phyloP scores from a whole-genome alignment of 2,888 invertebrate genomes.

The Tryphoninae sp. region DNA sequence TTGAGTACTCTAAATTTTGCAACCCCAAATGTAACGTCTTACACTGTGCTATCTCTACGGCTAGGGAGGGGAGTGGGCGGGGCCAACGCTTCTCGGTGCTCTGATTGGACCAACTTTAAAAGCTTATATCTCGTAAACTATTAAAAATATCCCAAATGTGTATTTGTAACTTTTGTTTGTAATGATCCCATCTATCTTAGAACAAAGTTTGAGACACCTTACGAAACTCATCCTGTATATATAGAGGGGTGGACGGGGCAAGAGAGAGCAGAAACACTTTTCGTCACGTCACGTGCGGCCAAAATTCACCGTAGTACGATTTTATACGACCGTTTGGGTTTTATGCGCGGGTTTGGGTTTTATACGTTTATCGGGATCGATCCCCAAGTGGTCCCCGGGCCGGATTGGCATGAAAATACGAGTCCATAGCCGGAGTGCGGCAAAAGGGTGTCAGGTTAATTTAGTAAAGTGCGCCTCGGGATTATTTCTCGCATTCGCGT shows the following conservation, averaged over 20 bases:
- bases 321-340: not conserved
- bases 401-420: not conserved
- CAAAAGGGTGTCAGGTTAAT: constrained; percentile 27
- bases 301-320: not conserved
- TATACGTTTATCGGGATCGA: constrained; percentile 31
- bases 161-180: no score
- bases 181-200: no score
- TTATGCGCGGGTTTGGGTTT: not conserved
- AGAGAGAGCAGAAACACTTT: constrained; percentile 1
- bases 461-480: constrained; percentile 11
- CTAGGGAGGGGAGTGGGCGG: no score
- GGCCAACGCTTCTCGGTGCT: no score
- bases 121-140: no score
- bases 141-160: no score
- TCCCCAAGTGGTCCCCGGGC: constrained; percentile 4
- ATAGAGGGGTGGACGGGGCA: not conserved
- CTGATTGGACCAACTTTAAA: no score
- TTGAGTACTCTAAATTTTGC: no score
- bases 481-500: not conserved
- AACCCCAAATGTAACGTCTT: no score
- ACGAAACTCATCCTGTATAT: no score
- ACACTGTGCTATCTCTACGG: no score
- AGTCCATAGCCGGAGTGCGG: not conserved
- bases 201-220: no score
- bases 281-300: constrained; percentile 2